Base-by-base conservation (phyloP, 2,113 vertebrate species). In the Circaetus gallicus region DNA sequence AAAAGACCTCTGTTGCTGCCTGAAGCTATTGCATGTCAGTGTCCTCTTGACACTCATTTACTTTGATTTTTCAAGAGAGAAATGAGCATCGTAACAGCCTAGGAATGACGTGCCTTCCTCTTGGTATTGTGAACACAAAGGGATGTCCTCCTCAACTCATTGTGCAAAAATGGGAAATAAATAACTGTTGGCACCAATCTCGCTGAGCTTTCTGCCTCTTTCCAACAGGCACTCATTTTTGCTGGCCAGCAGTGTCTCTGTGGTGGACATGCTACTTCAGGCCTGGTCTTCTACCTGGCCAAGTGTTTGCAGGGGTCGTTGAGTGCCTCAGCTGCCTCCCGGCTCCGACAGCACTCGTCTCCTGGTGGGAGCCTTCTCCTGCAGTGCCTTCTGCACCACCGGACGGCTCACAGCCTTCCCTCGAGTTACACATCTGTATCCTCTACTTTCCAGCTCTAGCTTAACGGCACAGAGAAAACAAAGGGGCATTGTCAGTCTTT, bases 41-140 rank as follows among this genome's bases (percentile, higher is more conserved):
- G 56, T 86, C 78, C 81, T 83, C 77, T 84, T 97, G 95, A 96
- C 81, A 58, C 52, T 96, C 77, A 90, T 86, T 90, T 70, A 58
- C 42, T 90, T 78, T 82, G 82, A 95, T 95, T 85, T 85, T 92
- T 82, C 42, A 77, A 65, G 56, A 93, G 89, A 88, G 36, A 93
- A 95, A 86, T 86, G 91, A 97, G 59, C 91, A 90, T 78, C 9
- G 0, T 38, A 59, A 79, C 66, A 79, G 85, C 34, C 49, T 77
- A 80, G 65, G 79, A 76, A 42, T 18, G 36, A 76, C 7, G 7
- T 55, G 63, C 56, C 49, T 86, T 92, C 67, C 45, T 38, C 14
- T 73, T 50, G 47, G 42, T 81, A 13, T 56, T 58, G 47, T 70
- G 80, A 93, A 63, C 62, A 56, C 71, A 88, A 95, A 81, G 16